Evolutionary conservation across 2,113 vertebrate genomes (phyloP), one percentile per base, ranked within the genome.

Genomic region (Glareola pratincola): DNA sequence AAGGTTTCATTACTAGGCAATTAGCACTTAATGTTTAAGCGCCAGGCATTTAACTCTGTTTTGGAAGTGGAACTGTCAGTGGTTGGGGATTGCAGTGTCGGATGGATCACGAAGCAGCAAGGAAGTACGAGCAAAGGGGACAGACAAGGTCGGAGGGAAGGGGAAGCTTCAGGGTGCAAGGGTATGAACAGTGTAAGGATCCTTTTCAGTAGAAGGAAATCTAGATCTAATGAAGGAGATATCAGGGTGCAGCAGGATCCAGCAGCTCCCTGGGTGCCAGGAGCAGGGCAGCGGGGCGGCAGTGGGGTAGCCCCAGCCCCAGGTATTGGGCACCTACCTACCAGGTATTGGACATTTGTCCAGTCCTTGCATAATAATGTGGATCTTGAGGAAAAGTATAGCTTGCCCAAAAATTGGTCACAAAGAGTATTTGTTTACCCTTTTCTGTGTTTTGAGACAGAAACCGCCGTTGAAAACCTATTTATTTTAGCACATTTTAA

Each of bases 1-100:
- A 97, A 95, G 82, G 69, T 97, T 96, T 94, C 71, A 97, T 97
- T 96, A 96, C 91, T 36, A 92, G 74, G 94, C 96, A 98, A 97
- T 98, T 97, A 97, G 79, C 83, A 91, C 76, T 95, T 93, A 76
- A 89, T 73, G 10, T 91, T 91, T 92, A 95, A 97, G 74, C 88
- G 67, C 51, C 64, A 90, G 64, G 79, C 60, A 4, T 95, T 97
- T 98, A 96, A 96, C 94, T 95, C 80, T 2, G 0, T 88, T 95
- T 95, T 91, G 88, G 71, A 96, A 95, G 37, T 34, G 50, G 60
- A 92, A 63, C 19, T 12, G 6, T 77, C 73, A 63, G 72, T 59
- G 48, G 12, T 2, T 72, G 37, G 14, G 51, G 53, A 74, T 43
- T 75, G 45, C 36, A n/a, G 41, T 85, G 8, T 71, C 3, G 0